Evolutionary conservation across 2,888 invertebrate genomes (phyloP), one percentile per base, ranked within the genome.

Genomic region (Parapristionchus giblindavisi): DNA sequence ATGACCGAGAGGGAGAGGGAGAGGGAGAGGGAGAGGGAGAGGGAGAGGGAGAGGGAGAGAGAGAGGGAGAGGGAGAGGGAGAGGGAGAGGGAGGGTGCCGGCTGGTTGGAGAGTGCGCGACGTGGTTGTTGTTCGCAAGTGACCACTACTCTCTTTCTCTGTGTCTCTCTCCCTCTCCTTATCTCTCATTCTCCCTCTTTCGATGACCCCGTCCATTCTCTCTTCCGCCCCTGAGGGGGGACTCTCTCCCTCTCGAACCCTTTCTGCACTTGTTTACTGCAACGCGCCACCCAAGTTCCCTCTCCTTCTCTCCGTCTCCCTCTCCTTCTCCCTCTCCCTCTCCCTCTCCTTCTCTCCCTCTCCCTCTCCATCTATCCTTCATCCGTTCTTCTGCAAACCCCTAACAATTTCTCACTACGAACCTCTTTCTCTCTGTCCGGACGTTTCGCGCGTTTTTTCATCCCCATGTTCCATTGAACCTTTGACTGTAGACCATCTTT

Each of bases 261-360:
- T 34, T 38, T 32, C 65, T 66, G 68, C 68, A 68, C 68, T 68
- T 68, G 68, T 68, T 68, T 68, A 68, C 68, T 68, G 68, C 68
- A 68, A 68, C 68, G 40, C 68, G 34, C 68, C 65, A 65, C 43
- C 48, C 38, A 38, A 14, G 21, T 27, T 17, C 21, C 29, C 65
- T 32, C 29, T 34, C 68, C 29, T 11, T 21, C 48, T 48, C 48
- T 48, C 11, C 21, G 48, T 14, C 21, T 21, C 48, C 48, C 48
- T 21, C 48, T 14, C 11, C 48, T 48, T 21, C n/a, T n/a, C n/a
- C n/a, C n/a, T n/a, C n/a, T n/a, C n/a, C n/a, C n/a, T n/a, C n/a
- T n/a, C n/a, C n/a, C n/a, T n/a, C n/a, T n/a, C n/a, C n/a, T n/a
- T n/a, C n/a, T n/a, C n/a, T n/a, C n/a, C n/a, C n/a, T n/a, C n/a